Evolutionary conservation across 2,113 vertebrate genomes (phyloP).

Genomic region (Pluvianellus socialis): DNA sequence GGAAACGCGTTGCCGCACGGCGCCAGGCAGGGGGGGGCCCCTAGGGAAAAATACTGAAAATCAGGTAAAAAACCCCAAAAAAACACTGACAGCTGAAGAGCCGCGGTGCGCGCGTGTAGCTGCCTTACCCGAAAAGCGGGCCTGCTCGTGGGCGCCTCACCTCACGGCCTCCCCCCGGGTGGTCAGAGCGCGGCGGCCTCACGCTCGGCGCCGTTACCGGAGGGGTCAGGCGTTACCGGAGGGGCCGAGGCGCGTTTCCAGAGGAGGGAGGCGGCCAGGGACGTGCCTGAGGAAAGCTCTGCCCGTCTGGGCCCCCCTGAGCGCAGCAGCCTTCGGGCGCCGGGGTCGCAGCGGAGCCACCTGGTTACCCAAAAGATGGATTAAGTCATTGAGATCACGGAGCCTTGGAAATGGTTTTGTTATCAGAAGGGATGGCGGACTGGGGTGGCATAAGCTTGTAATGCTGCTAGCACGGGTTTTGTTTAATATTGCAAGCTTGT

Average conservation of each 20-base stretch:
- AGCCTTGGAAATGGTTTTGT: accelerated
- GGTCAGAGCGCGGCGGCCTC: background rate
- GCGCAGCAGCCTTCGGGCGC: background rate
- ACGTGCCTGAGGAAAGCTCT: background rate
- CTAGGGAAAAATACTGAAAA: accelerated
- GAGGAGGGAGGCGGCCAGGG: accelerated
- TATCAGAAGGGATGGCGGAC: accelerated
- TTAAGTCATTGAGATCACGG: accelerated
- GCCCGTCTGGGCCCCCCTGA: accelerated
- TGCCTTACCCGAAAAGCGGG: no score
- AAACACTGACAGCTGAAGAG: accelerated
- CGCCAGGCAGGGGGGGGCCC: background rate
- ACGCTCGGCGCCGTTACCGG: background rate
- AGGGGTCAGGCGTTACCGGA: no score
- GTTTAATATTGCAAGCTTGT: no score
- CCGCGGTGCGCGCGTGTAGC: accelerated
- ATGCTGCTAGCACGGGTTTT: no score
- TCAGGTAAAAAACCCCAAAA: background rate
- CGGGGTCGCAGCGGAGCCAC: accelerated
- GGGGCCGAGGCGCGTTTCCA: background rate
- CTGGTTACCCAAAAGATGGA: accelerated
- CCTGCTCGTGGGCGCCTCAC: accelerated
- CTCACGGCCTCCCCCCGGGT: accelerated
- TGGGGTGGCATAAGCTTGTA: background rate
- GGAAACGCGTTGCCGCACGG: background rate